Evolutionary conservation across 2,113 vertebrate genomes (phyloP), one percentile per base, ranked within the genome.

Genomic region (Toxostoma redivivum): DNA sequence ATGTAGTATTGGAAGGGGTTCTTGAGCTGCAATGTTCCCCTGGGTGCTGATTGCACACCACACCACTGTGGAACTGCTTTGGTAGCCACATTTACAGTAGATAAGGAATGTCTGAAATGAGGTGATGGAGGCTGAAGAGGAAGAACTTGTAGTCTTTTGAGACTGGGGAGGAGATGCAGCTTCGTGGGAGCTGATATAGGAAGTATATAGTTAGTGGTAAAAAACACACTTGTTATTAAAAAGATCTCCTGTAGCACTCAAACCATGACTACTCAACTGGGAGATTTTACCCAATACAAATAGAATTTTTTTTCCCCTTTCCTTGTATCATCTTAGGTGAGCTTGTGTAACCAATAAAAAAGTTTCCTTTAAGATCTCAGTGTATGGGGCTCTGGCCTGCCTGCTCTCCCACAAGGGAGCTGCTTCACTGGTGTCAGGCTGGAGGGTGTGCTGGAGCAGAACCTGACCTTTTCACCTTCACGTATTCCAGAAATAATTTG

Each of bases 401-500:
- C 79, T 71, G 64, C 27, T 45, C 33, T 60, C 40, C 51, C 4
- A 1, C 40, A 60, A 19, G 4, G 35, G 28, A 78, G 31, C 15
- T 0, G 2, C 74, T 89, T 61, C 35, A 11, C 60, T 57, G 28
- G 69, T 91, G 91, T 95, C 45, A 62, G 67, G 44, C 66, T 80
- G 66, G 12, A 48, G 92, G 82, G 74, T 88, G 81, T 81, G 90
- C 81, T 74, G 69, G 57, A 94, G 80, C 16, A 88, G 72, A 86
- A 70, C 65, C 70, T 60, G 48, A 79, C 76, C 64, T 83, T 96
- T 78, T 1, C 58, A 94, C 80, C 94, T 96, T 50, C 80, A 57
- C 71, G 53, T 94, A 70, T 93, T 97, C 92, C 90, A 62, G 79
- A 88, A 97, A 92, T 81, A 95, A 96, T 94, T 95, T 86, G 95